Base-by-base conservation (phyloP, 2,113 vertebrate species). In the Vireo altiloquus region DNA sequence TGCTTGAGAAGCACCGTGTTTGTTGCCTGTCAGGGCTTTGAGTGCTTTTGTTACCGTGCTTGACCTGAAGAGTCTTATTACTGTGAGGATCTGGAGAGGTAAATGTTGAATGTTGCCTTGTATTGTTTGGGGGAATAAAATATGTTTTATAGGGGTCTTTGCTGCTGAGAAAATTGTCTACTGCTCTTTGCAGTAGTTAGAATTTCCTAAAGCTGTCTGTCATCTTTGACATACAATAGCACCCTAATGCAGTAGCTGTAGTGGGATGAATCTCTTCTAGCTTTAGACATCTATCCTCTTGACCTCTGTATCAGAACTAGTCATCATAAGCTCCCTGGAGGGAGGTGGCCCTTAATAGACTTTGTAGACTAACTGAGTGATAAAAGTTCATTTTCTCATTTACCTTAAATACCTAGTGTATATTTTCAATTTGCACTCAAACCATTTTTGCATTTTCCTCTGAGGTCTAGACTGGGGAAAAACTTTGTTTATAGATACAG, bases 191-290 rank as follows among this genome's bases (percentile, higher is more conserved):
- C 20, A 17, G 15, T 44, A 70, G 59, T 57, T 90, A 66, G 56
- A 88, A 75, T 94, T 96, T 94, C 60, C n/a, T 86, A 37, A 89
- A 86, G 60, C 85, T 88, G 82, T 80, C n/a, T 81, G 52, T 92
- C 8, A 0, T 84, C 53, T 81, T 91, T 84, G 83, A 85, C 54
- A 69, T 35, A 63, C 7, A 52, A 13, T 52, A 74, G 63, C 31
- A 61, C 16, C 72, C 15, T 68, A 85, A 82, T 82, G 39, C 21
- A 47, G 79, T 63, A 66, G 23, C 54, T 82, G 46, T 65, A 63
- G 60, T 28, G 76, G 35, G 30, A 89, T 94, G 64, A 74, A 90
- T 94, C 64, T 81, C 35, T 90, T 90, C 33, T 46, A 39, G 72
- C 33, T 93, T 90, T 63, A 80, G 71, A 83, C 63, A 46, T 60